Evolutionary conservation across 2,888 invertebrate genomes (phyloP), one percentile per base, ranked within the genome.

Genomic region (Morpho deidamia): DNA sequence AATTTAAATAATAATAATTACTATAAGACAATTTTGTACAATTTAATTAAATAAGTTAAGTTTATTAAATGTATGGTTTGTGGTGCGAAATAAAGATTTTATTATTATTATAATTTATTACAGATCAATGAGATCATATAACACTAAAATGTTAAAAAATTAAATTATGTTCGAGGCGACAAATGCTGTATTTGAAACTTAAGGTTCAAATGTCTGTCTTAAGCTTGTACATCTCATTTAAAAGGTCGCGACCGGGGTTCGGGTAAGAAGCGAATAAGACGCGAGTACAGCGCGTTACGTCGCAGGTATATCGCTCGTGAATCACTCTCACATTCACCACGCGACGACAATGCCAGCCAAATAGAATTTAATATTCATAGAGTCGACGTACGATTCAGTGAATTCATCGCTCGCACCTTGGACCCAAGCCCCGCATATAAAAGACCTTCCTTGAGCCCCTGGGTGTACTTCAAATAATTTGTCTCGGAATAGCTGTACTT

Each of bases 341-440:
- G 78, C 78, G 73, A 69, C 78, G 78, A 85, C 84, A 87, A 84
- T 85, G 74, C 77, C 78, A 75, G 76, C 78, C 82, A 83, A 86
- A 88, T 88, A 83, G 76, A 85, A 84, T 86, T 86, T 87, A 86
- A 86, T 86, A 88, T 88, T 87, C 86, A 88, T 87, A 85, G 87
- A 83, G 80, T 73, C 78, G 79, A 78, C 83, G 78, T 84, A 82
- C 84, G 81, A 87, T 86, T 88, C 86, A 84, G 77, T 84, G 87
- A 89, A 87, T 83, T 81, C 86, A 83, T 83, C 76, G 83, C 72
- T 80, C 83, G 80, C 84, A 83, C 86, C 87, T 85, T 80, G 76
- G 81, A 81, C 83, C 80, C 79, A 71, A 76, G 83, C 71, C 72
- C 74, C 80, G 82, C 83, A 86, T 85, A 84, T 83, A 83, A 86